Evolutionary conservation across 1,140 invertebrate genomes (phyloP), one percentile per base, ranked within the genome.

Genomic region (Psix sp.): DNA sequence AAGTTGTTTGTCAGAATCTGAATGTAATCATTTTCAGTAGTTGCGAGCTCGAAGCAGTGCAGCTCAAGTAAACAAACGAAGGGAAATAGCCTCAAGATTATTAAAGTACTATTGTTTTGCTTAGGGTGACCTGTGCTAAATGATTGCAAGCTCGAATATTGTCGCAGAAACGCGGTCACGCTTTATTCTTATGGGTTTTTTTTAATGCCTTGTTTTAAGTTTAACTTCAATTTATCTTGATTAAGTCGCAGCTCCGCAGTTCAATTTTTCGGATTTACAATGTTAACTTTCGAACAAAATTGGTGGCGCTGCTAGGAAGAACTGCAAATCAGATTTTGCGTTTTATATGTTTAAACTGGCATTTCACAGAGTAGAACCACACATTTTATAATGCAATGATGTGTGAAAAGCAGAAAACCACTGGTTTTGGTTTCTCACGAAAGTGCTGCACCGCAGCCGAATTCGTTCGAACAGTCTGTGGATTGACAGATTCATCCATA

Each of bases 401-500:
- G 56, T 42, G 57, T 40, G 2, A 24, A 62, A 70, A 49, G 42
- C 20, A 9, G 56, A 15, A 63, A 65, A 65, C 39, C 31, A 24
- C 29, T 36, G 42, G 33, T 3, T 54, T 65, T 45, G 31, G 20
- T 46, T 51, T 29, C 13, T 16, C 33, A 20, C 26, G 48, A 42
- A 43, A 45, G 66, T 21, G 33, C 10, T 11, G 17, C 43, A 24
- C 29, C 38, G 29, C 35, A 14, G 43, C 14, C 13, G 38, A 42
- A 36, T 33, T 40, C 40, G 57, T 52, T 56, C 49, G 65, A 48
- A 40, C 46, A 42, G 45, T 39, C 45, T 48, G 33, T 24, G 40
- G 42, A 59, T 52, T 60, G 56, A 60, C 48, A 52, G 45, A 43
- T 60, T 70, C 56, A 60, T 70, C 66, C 35, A 70, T 60, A 70